Evolutionary conservation across 2,113 vertebrate genomes (phyloP).

Genomic region (Menura novaehollandiae): DNA sequence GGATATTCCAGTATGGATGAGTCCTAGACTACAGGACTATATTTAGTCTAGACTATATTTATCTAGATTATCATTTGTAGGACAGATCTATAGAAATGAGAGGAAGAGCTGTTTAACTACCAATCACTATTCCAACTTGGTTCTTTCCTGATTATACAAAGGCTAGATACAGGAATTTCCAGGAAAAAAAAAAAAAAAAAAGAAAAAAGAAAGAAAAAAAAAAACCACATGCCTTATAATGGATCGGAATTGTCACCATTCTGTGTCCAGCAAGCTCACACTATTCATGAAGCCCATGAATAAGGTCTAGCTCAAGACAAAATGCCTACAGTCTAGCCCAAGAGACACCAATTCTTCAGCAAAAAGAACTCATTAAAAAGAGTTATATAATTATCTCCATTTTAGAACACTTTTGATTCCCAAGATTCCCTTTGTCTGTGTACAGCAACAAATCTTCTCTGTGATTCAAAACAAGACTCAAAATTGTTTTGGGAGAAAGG

Average conservation of each 20-base stretch:
- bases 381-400: not conserved
- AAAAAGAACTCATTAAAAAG: not conserved
- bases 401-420: not conserved
- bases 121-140: rapidly evolving
- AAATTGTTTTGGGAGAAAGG: not conserved
- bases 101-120: not conserved
- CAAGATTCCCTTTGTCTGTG: not conserved
- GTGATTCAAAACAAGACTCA: not conserved
- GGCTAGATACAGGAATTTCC: not conserved
- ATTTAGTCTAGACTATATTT: not conserved
- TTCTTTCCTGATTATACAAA: not conserved
- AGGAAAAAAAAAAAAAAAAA: not conserved
- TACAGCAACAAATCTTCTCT: not conserved
- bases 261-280: not conserved
- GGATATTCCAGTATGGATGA: no score
- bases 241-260: not conserved
- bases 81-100: not conserved
- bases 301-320: not conserved
- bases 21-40: not conserved
- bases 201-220: not conserved
- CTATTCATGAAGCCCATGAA: not conserved
- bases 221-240: not conserved
- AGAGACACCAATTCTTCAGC: not conserved
- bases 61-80: not conserved
- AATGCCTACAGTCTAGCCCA: not conserved